These are phyloP conservation scores for Gymnothorax javanicus DNA, from an alignment of 2,797 vertebrate genomes.

Conservation along the genomic window DNA sequence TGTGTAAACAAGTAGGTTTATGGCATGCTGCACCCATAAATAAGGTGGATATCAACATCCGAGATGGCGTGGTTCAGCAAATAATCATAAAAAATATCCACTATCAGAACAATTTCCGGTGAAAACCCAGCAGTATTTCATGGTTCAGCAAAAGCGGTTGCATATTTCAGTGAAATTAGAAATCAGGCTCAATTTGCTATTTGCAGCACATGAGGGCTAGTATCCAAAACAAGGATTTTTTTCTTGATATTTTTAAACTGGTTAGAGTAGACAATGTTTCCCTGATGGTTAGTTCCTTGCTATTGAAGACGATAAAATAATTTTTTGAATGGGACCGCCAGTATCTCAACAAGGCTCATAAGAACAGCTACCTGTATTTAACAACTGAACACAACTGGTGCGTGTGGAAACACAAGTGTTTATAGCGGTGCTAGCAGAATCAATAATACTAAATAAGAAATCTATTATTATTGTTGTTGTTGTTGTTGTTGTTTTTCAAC, in stretches of 20 bases:
- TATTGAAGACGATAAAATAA: not conserved
- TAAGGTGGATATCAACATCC: slow-evolving; percentile 30
- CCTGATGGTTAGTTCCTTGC: not conserved
- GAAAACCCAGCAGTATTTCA: not conserved
- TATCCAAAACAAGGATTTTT: not conserved
- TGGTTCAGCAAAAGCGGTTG: not conserved
- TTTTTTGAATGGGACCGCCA: not conserved
- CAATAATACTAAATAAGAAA: no score
- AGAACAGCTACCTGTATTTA: not conserved
- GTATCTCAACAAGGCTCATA: not conserved
- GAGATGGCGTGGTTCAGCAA: slow-evolving; percentile 14
- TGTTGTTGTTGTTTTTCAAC: no score
- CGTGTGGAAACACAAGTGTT: not conserved
- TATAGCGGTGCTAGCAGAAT: no score
- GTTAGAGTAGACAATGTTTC: not conserved
- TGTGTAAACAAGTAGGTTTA: slow-evolving; percentile 33
- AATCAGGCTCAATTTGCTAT: not conserved
- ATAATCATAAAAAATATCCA: not conserved
- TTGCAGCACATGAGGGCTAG: not conserved
- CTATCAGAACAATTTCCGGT: not conserved
- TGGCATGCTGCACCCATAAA: slow-evolving; percentile 39
- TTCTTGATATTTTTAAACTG: not conserved
- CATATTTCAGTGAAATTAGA: not conserved
- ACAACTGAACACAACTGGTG: not conserved
- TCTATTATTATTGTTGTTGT: no score